Evolutionary conservation across 1,140 invertebrate species (phyloP), one percentile per base, ranked within the genome.

Genomic region (Drosophila arizonae): DNA sequence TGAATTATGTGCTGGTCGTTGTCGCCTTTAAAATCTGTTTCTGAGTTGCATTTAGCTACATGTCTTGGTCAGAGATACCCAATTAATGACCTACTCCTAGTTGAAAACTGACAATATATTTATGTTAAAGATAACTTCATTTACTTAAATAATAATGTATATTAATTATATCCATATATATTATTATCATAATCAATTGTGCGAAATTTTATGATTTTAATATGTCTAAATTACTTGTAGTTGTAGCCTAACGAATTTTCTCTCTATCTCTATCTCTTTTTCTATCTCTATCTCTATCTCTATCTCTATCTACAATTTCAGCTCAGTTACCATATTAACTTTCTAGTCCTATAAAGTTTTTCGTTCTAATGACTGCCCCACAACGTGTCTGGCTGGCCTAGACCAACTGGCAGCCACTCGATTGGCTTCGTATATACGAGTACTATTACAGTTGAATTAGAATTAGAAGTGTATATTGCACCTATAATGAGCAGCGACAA

Each of bases 381-480:
- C 48, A 52, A 36, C 9, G 46, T n/a, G 45, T 64, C 45, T 65
- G 46, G 64, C 30, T 76, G 76, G 79, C 74, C 78, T 65, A 81
- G 62, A 52, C 55, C 55, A 45, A 65, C 57, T 64, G 68, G 61
- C 71, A 39, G 33, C 13, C 17, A 9, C 60, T 6, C 33, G 51
- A 28, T 60, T 62, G 54, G 56, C 43, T 48, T 43, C 76, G 70
- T 87, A 68, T 13, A 39, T 39, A 4, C 36, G 36, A 39, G 36
- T 88, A 84, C 15, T 15, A 46, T 15, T 77, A 33, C 51, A 15
- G 82, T 87, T 88, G 88, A 76, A 87, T 63, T 79, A 67, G 68
- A 89, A 88, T 89, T 88, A 89, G 77, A 88, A 88, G 84, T 89
- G 84, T 84, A 66, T 65, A 80, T 88, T 88, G 85, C 84, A 84